These are phyloP conservation scores for Thripadectes ignobilis DNA, from an alignment of 2,797 vertebrate species.

Conservation along the genomic window DNA sequence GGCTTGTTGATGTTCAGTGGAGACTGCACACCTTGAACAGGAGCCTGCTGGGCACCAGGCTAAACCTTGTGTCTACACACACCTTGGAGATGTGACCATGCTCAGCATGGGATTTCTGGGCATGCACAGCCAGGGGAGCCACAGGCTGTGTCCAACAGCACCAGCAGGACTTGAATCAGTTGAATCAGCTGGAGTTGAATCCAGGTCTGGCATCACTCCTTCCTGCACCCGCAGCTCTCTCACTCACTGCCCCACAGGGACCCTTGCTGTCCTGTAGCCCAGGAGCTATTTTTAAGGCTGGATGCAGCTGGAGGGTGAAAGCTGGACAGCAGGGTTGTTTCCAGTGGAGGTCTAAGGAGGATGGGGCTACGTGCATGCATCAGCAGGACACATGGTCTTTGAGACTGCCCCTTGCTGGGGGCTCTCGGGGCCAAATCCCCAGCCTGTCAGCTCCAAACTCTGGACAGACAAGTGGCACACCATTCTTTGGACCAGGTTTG, in stretches of 20 bases:
- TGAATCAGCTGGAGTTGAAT: not conserved
- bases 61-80: not conserved
- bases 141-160: not conserved
- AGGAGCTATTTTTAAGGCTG: not conserved
- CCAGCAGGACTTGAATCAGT: not conserved
- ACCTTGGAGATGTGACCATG: accelerated
- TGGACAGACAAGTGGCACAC: not conserved
- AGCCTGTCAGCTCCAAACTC: not conserved
- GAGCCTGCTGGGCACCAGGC: not conserved
- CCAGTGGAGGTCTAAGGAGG: not conserved
- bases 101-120: not conserved
- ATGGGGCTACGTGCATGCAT: not conserved
- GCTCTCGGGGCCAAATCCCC: not conserved
- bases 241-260: not conserved
- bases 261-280: not conserved
- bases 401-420: not conserved
- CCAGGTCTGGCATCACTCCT: not conserved
- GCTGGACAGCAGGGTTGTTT: not conserved
- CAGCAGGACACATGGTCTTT: not conserved
- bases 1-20: accelerated
- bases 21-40: not conserved
- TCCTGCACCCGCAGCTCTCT: not conserved
- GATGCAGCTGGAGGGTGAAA: not conserved
- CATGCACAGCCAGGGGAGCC: not conserved
- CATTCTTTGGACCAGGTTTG: not conserved